Evolutionary conservation across 35 echinoderm and acorn worm species (phyloP).

Genomic region (Anneissia japonica): DNA sequence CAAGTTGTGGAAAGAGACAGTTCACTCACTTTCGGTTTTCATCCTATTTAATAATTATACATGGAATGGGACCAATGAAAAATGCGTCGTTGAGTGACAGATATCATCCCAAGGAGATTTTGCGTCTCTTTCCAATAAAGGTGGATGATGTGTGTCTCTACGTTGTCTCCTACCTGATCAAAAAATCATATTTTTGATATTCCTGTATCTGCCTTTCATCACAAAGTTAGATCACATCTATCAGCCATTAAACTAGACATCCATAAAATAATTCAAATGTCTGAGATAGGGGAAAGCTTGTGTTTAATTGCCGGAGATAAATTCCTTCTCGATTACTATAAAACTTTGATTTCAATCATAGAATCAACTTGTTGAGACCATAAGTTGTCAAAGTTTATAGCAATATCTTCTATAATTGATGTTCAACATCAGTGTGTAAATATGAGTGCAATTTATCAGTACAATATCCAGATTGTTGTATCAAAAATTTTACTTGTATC

Average conservation of each 20-base stretch:
- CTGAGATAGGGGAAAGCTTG: not conserved
- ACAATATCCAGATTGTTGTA: too few species aligned
- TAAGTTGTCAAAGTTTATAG: not conserved
- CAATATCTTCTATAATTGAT: too few species aligned
- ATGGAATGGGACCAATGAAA: constrained; percentile 2
- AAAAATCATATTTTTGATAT: not conserved
- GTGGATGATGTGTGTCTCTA: not conserved
- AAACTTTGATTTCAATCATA: not conserved
- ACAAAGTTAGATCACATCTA: not conserved
- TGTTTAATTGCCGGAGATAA: too few species aligned
- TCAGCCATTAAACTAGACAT: not conserved
- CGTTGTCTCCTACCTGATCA: not conserved
- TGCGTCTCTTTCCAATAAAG: not conserved
- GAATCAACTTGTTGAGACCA: not conserved
- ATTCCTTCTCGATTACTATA: not conserved
- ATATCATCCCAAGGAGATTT: not conserved
- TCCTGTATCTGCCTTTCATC: not conserved
- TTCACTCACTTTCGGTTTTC: not conserved
- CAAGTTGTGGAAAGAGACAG: not conserved
- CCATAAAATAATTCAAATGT: not conserved
- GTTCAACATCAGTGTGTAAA: too few species aligned
- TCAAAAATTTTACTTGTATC: too few species aligned
- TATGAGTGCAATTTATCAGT: too few species aligned
- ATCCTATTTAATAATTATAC: not conserved
- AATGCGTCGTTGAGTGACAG: not conserved